phyloP scores from a whole-genome alignment of 2,797 vertebrate genomes.

The Caiman crocodilus region DNA sequence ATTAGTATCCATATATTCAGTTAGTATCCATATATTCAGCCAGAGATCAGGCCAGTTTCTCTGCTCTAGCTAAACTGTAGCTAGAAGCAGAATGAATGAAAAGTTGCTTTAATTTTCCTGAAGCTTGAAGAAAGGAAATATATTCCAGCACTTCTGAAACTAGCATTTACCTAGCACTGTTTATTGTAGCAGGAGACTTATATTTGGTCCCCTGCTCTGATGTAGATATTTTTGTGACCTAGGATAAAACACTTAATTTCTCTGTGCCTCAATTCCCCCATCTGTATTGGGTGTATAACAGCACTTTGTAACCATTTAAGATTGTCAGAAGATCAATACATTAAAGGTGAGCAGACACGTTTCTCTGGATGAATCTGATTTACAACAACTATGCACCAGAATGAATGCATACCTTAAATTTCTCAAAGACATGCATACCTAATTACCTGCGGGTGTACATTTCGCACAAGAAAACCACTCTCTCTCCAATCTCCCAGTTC shows the following conservation, averaged over 20 bases:
- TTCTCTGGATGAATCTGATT: too few species aligned
- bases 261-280: neutral
- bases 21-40: neutral
- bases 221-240: neutral
- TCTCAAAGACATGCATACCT: too few species aligned
- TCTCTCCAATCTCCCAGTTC: too few species aligned
- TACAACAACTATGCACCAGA: too few species aligned
- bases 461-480: too few species aligned
- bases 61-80: neutral
- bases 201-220: neutral
- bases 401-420: too few species aligned
- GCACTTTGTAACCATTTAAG: neutral
- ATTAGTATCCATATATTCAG: neutral
- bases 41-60: neutral
- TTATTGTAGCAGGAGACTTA: neutral
- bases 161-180: neutral
- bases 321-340: neutral
- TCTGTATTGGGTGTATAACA: too few species aligned
- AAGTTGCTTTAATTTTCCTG: neutral
- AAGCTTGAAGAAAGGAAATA: neutral
- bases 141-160: neutral
- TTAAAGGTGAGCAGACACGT: neutral
- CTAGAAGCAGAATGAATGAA: neutral
- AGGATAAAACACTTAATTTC: neutral
- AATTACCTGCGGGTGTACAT: too few species aligned